These are phyloP conservation scores for Dasypogon diadema DNA, from an alignment of 2,888 invertebrate genomes.

Conservation along the genomic window DNA sequence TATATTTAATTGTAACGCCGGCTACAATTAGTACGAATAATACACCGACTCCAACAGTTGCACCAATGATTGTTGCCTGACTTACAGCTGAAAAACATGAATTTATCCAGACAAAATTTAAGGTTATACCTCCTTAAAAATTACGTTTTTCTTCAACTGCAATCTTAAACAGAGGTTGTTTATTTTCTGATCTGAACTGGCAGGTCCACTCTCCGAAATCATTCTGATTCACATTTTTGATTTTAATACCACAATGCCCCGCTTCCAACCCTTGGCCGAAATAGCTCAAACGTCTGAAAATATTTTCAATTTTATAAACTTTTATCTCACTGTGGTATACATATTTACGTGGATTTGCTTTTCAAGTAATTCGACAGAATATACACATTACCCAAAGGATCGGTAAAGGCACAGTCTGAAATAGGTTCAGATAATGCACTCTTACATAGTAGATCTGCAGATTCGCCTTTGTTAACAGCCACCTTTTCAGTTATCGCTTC, in stretches of 20 bases:
- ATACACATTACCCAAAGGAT: constrained; percentile 59
- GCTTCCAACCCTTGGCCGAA: constrained; percentile 59
- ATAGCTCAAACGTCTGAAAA: constrained; percentile 59
- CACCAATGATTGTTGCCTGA: neutral
- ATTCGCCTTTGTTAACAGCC: constrained; percentile 55
- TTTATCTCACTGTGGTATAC: too few relatives aligned
- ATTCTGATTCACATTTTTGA: constrained; percentile 55
- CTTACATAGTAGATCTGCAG: constrained; percentile 59
- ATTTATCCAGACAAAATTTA: too few relatives aligned
- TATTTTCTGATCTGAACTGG: constrained; percentile 57
- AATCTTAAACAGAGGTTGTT: neutral
- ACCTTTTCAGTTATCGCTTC: constrained; percentile 57
- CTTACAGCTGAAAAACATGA: neutral
- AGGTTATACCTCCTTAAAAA: neutral
- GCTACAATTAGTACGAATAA: neutral
- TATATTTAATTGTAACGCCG: neutral
- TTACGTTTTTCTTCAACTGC: constrained; percentile 5
- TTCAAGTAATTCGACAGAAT: constrained; percentile 58
- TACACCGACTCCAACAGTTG: neutral
- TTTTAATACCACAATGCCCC: constrained; percentile 60
- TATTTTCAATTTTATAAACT: neutral
- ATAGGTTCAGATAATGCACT: constrained; percentile 59
- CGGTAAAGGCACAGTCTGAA: constrained; percentile 59
- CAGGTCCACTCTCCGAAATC: constrained; percentile 61
- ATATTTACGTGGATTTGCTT: constrained; percentile 57